These are phyloP conservation scores for Virgularia gustaviana DNA, from an alignment of 92 coral and sea anemone species.

Conservation along the genomic window DNA sequence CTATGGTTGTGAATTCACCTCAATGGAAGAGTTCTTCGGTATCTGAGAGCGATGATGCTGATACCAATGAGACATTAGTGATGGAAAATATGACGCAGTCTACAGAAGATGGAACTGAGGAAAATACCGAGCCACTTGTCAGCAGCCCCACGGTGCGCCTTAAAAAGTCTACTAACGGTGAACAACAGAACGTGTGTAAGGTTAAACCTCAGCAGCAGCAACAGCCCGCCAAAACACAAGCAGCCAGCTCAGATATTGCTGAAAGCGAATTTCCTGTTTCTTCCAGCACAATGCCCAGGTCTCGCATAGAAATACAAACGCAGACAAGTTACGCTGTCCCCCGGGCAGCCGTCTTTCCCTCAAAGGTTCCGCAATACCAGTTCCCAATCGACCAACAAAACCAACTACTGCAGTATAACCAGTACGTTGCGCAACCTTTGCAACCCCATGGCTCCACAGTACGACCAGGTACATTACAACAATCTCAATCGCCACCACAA, in stretches of 20 bases:
- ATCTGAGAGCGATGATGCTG: slow-evolving; percentile 43
- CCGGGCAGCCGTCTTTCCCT: slow-evolving; percentile 8
- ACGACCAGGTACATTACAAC: slow-evolving; percentile 71
- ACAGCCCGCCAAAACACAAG: slow-evolving; percentile 74
- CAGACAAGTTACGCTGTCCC: slow-evolving; percentile 44
- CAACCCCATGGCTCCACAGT: slow-evolving; percentile 59
- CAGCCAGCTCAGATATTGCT: slow-evolving; percentile 39
- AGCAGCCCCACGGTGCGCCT: slow-evolving; percentile 59
- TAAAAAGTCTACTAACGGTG: slow-evolving; percentile 74
- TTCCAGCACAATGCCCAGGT: not conserved
- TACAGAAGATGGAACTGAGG: slow-evolving; percentile 52
- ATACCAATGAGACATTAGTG: slow-evolving; percentile 16
- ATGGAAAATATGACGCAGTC: slow-evolving; percentile 12
- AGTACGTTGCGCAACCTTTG: no score
- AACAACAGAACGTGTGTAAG: slow-evolving; percentile 92
- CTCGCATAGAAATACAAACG: slow-evolving; percentile 5
- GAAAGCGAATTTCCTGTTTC: slow-evolving; percentile 22
- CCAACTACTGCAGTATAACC: not conserved
- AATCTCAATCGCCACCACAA: slow-evolving; percentile 64
- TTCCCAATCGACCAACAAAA: slow-evolving; percentile 61
- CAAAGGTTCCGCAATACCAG: slow-evolving; percentile 42
- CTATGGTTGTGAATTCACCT: not conserved
- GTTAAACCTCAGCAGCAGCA: slow-evolving; percentile 98
- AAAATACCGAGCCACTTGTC: slow-evolving; percentile 52
- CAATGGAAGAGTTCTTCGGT: slow-evolving; percentile 28